Base-by-base conservation (phyloP, 1,140 invertebrate species). In the Coelopa frigida region DNA sequence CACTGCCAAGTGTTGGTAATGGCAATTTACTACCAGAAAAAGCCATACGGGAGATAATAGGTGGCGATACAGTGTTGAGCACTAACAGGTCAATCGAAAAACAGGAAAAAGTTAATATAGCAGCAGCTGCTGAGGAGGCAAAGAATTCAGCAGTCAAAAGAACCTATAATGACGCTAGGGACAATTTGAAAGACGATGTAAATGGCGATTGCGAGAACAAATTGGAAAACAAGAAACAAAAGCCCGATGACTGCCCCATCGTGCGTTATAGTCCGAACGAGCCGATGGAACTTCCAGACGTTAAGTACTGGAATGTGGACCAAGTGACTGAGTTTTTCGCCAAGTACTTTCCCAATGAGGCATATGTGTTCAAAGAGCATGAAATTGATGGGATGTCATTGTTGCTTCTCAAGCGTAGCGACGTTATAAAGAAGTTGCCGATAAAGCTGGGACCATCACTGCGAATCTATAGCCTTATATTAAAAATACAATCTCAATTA, bases 341-440 rank as follows among this genome's bases (percentile, higher is more conserved):
- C 7, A 53, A 50, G 18, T 45, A 44, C 18, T 68, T 63, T 50
- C 65, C 65, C 4, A 41, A 43, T 1, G 58, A 68, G 24, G 65
- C 64, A 3, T 29, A 45, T 4, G 47, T 54, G 7, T 61, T 68
- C 20, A 52, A 54, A 12, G 27, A 37, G 2, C 61, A 68, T 40
- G 65, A 68, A 27, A 65, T 68, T 11, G 61, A 68, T 53, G 65
- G 65, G 5, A 51, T 48, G 14, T 56, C 64, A 5, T 40, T 68
- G 15, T 48, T 68, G 21, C 46, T 68, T 14, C 53, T 68, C 1
- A 60, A 54, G 22, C 64, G 65, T 11, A 41, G 52, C 5, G 65
- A 68, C 51, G 44, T 68, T 36, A 50, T 68, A 18, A 53, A 55
- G 33, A 49, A 57, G 4, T 57, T 68, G 5, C 55, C 58, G 3